phyloP scores from a whole-genome alignment of 1,140 invertebrate species.

The Heterodera carotae region DNA sequence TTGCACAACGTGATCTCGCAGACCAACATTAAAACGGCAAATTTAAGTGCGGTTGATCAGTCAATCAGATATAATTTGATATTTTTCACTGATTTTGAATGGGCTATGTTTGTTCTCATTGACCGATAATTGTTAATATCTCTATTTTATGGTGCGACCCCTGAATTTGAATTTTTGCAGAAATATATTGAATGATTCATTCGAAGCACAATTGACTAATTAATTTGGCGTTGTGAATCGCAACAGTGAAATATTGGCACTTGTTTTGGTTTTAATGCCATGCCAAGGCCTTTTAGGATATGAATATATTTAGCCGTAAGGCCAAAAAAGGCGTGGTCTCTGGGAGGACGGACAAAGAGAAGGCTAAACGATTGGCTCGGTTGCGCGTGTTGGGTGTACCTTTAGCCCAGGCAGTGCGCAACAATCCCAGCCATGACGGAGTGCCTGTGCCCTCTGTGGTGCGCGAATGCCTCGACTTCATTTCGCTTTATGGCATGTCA shows the following conservation, averaged over 20 bases:
- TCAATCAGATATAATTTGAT: background rate
- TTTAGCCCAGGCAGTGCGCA: slow-evolving; percentile 40
- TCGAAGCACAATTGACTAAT: slow-evolving; percentile 10
- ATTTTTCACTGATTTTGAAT: background rate
- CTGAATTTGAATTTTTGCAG: no score
- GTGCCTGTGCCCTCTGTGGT: slow-evolving; percentile 54
- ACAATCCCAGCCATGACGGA: slow-evolving; percentile 50
- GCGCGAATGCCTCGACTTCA: slow-evolving; percentile 55
- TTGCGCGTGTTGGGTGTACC: slow-evolving; percentile 48
- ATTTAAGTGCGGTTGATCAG: background rate
- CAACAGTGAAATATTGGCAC: no score
- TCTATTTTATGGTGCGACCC: no score
- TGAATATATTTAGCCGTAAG: slow-evolving; percentile 38
- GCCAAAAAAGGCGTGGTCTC: slow-evolving; percentile 21
- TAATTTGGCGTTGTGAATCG: no score
- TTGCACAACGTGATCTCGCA: slow-evolving; percentile 41
- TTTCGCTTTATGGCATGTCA: slow-evolving; percentile 42
- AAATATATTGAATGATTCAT: no score
- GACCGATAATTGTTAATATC: background rate
- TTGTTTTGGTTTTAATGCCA: no score
- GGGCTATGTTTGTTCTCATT: slow-evolving; percentile 11
- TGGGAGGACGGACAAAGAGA: background rate
- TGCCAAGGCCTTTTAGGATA: no score
- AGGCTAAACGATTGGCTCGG: background rate
- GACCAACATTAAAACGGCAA: slow-evolving; percentile 15